Evolutionary conservation across 2,888 invertebrate species (phyloP), one percentile per base, ranked within the genome.

Genomic region (Metellina segmentata): DNA sequence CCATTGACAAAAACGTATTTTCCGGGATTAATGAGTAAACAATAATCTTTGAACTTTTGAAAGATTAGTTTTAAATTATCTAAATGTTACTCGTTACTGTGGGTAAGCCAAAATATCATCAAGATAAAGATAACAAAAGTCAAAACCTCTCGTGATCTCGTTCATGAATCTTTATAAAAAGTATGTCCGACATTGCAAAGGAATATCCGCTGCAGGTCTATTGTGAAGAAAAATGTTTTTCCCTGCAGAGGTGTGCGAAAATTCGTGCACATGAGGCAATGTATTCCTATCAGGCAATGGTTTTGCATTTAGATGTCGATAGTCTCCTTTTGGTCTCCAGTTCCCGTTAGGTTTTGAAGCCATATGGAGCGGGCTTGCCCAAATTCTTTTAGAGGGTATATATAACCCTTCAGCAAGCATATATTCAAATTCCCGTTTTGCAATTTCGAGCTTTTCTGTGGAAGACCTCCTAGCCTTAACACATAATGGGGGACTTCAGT

Each of bases 281-380:
- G 61, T 1, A 13, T 61, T 13, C 61, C 61, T 11, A 72, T 72
- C 72, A 8, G 8, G 9, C 8, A 8, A n/a, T 20, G 72, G 48
- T 16, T 48, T 48, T 7, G 8, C 8, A 79, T 79, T 79, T 13
- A 79, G 19, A 0, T 48, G 49, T 9, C 79, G 48, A 51, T 79
- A 79, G 49, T 79, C 79, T 7, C 78, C 79, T 7, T 13, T 79
- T n/a, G 79, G 79, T 7, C 5, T 48, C 7, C 7, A 79, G 5
- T 79, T 52, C 6, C 81, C 61, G 19, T 81, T 81, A 6, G 81
- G 20, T 19, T 81, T 81, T 13, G 61, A 53, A 8, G 61, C 81
- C 61, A 81, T 1, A 13, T 81, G 81, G n/a, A 81, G 20, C 7
- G 81, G 81, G 13, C 61, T 81, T 16, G 81, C 52, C 81, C 81